Conservation (phyloP, 2,113 vertebrate species). For the Seriola aureovittata region DNA sequence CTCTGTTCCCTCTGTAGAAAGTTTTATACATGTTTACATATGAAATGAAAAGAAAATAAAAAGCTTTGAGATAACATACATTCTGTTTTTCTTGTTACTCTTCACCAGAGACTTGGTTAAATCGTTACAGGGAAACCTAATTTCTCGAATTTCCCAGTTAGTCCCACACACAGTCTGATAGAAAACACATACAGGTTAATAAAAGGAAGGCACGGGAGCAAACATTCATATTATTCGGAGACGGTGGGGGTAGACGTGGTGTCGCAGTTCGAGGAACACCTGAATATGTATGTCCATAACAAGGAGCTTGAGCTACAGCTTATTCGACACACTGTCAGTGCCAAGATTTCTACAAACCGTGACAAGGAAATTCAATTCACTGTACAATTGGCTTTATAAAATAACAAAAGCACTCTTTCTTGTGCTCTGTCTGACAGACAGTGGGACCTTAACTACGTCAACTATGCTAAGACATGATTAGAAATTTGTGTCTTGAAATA, state of each 20-base stretch:
- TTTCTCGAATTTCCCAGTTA: slow-evolving; percentile 6
- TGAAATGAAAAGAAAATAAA: slow-evolving; percentile 35
- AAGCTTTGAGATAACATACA: slow-evolving; percentile 74
- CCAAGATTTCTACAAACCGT: slow-evolving; percentile 35
- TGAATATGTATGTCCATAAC: slow-evolving; percentile 13
- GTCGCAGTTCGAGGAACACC: slow-evolving; percentile 33
- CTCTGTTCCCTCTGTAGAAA: slow-evolving; percentile 79
- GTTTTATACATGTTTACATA: slow-evolving; percentile 83
- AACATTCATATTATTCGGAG: slow-evolving; percentile 73
- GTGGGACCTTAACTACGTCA: neutral
- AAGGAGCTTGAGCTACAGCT: slow-evolving; percentile 46
- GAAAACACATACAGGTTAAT: neutral
- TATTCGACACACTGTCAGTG: slow-evolving; percentile 53
- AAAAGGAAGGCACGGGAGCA: slow-evolving; percentile 37
- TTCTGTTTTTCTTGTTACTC: slow-evolving; percentile 63
- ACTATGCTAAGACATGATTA: neutral
- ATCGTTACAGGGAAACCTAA: slow-evolving; percentile 9
- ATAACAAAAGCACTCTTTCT: neutral
- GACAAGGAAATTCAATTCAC: slow-evolving; percentile 10
- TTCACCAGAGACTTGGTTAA: slow-evolving; percentile 2
- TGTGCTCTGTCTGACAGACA: neutral
- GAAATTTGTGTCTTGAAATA: neutral
- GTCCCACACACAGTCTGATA: neutral
- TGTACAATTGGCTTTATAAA: slow-evolving; percentile 26
- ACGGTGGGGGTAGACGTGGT: slow-evolving; percentile 54